A percentile compares a stretch with the other conserved stretches of the same genome.
Conservation (phyloP, 2,797 vertebrate species). For the Trematomus bernacchii region DNA sequence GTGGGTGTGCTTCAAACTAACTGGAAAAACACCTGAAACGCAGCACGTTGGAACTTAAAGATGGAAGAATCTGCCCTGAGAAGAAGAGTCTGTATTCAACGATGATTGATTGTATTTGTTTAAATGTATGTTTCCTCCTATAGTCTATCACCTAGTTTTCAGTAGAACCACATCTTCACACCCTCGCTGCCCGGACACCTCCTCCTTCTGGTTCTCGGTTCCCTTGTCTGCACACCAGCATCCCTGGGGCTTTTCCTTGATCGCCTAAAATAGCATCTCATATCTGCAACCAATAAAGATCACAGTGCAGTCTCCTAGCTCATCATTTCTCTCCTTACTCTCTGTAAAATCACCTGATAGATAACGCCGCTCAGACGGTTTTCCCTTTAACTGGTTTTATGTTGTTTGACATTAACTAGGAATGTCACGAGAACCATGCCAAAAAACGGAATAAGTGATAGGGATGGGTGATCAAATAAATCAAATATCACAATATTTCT, state of each 20-base stretch:
- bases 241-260: slow-evolving; percentile 72
- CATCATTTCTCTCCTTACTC: slow-evolving; percentile 41
- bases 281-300: slow-evolving; percentile 68
- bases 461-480: no score
- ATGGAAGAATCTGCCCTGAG: slow-evolving; percentile 11
- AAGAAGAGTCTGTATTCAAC: neutral
- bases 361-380: no score
- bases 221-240: slow-evolving; percentile 62
- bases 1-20: slow-evolving; percentile 39
- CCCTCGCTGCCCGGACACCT: slow-evolving; percentile 41
- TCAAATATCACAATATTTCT: no score
- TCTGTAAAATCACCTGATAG: neutral
- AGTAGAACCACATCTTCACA: slow-evolving; percentile 50
- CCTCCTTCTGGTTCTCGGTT: slow-evolving; percentile 48
- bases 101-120: slow-evolving; percentile 13
- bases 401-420: slow-evolving; percentile 4
- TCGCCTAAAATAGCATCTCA: slow-evolving; percentile 78
- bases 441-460: no score
- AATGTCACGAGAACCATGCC: no score
- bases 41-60: slow-evolving; percentile 23
- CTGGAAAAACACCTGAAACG: slow-evolving; percentile 23
- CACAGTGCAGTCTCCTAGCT: slow-evolving; percentile 51
- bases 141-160: slow-evolving; percentile 40
- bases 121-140: neutral
- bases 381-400: slow-evolving; percentile 27